Base-by-base conservation (phyloP, 2,113 vertebrate species). In the Atractosteus spatula region DNA sequence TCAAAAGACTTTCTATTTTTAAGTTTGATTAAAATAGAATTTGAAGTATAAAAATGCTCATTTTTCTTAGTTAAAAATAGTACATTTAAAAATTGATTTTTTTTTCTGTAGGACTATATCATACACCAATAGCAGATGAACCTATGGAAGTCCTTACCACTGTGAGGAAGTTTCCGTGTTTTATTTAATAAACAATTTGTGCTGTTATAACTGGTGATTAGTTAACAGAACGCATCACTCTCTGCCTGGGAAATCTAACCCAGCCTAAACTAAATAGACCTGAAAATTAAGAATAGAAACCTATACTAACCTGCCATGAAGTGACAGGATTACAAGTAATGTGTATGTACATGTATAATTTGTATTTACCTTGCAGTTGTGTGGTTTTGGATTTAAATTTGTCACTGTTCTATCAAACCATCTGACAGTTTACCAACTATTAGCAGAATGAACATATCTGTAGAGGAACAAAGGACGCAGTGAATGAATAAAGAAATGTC, bases 341-440 rank as follows among this genome's bases (percentile, higher is more conserved):
- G 71, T 70, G 80, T 81, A 42, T 73, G 43, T 73, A 81, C 80
- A 80, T 81, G 84, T 73, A 68, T 51, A 7, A 10, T 51, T 51
- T 51, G 47, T 80, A 79, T 88, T 84, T 83, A 86, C 10, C 5
- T 51, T 51, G 47, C 47, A 51, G 85, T 86, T 73, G 51, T 84
- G 51, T 84, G 80, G 85, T 89, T 86, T 88, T 79, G 79, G 87
- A 80, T 67, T 74, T 79, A 79, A 83, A 74, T 66, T 74, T 81
- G 79, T 87, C 85, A 82, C 80, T 80, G 84, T 57, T 66, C 54
- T 43, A 14, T 66, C 41, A 14, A 66, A 13, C 16, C 10, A n/a
- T 72, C 41, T 29, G 29, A 41, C 17, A 66, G 55, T 64, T 73
- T 67, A 55, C 59, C 55, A 44, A 65, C 13, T 54, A 3, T 57